Base-by-base conservation (phyloP, 2,797 vertebrate species). In the Stomatorhinus walkeri region DNA sequence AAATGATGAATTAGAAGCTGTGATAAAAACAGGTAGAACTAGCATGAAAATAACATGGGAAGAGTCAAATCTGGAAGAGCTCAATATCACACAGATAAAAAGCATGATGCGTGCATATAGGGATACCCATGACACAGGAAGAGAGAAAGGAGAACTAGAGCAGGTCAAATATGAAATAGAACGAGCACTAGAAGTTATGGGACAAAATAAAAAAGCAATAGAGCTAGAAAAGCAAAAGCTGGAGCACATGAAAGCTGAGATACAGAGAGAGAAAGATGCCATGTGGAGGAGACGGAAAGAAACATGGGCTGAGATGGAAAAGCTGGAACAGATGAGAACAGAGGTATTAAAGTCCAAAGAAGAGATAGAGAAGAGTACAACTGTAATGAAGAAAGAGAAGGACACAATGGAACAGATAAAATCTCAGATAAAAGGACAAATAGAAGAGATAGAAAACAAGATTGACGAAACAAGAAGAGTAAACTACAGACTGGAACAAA, bases 291-390 rank as follows among this genome's bases (percentile, higher is more conserved):
- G 8, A 48, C 14, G 3, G 40, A 6, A 16, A 16, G 59, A 87
- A 87, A 68, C 56, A 16, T 43, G n/a, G 36, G 56, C 9, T 43
- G 86, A 87, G 40, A 7, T 24, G 28, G 86, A 87, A 46, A 64
- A n/a, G 86, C 86, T 87, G 9, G 86, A 87, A 46, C 36, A 14
- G 16, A 68, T 87, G 43, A 87, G 12, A 46, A 59, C 36, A 36
- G 59, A 87, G n/a, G 16, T 87, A 46, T n/a, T 46, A 28, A 87
- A 40, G 36, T 87, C 56, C 59, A 89, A 81, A 68, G 54, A 89
- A 85, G 40, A 51, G 40, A 85, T 51, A 16, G 81, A 85, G n/a
- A 22, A 89, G 51, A 64, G 36, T 40, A 85, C 19, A 24, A 22
- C 43, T 43, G 81, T 28, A 22, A 85, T 51, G 54, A 64, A 14